A percentile compares a stretch with the other conserved stretches of the same genome.
phyloP scores from a whole-genome alignment of 2,797 vertebrate genomes.

The Selene dorsalis region DNA sequence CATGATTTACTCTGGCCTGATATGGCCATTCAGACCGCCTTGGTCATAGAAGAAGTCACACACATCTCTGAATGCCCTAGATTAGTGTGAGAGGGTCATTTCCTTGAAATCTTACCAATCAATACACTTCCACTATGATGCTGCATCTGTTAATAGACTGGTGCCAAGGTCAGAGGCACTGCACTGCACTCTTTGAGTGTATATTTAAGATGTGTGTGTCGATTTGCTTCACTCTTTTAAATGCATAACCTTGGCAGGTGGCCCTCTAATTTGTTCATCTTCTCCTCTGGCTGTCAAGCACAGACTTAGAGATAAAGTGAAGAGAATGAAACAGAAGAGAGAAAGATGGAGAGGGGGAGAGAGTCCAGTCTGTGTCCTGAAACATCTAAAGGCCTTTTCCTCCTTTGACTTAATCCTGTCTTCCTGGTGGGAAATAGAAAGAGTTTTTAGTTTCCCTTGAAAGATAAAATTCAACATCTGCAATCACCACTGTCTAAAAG shows the following conservation, averaged over 20 bases:
- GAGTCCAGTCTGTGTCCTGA: not conserved
- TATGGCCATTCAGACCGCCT: not conserved
- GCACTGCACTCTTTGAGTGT: slow-evolving; percentile 2
- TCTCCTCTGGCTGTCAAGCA: slow-evolving; percentile 19
- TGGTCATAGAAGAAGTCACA: not conserved
- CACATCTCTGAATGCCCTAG: not conserved
- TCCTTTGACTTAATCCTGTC: slow-evolving; percentile 3
- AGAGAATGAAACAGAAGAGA: slow-evolving; percentile 20
- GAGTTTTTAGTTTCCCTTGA: slow-evolving; percentile 10
- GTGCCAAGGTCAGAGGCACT: slow-evolving; percentile 25
- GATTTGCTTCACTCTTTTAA: slow-evolving; percentile 22
- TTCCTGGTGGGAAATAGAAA: slow-evolving; percentile 4
- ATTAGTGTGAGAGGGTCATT: slow-evolving; percentile 16
- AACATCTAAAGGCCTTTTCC: slow-evolving; percentile 31
- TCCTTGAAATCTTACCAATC: slow-evolving; percentile 31
- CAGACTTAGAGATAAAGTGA: slow-evolving; percentile 19
- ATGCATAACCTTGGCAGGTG: slow-evolving; percentile 27
- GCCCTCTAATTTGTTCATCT: slow-evolving; percentile 27
- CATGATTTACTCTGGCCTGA: not conserved
- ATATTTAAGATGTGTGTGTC: slow-evolving; percentile 1
- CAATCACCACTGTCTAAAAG: not conserved
- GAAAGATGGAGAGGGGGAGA: not conserved
- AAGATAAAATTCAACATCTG: slow-evolving; percentile 5
- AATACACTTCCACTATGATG: slow-evolving; percentile 24
- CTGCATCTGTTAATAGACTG: slow-evolving; percentile 10